Conservation (phyloP, 2,797 vertebrate genomes). For the Spinibarbus caldwelli region DNA sequence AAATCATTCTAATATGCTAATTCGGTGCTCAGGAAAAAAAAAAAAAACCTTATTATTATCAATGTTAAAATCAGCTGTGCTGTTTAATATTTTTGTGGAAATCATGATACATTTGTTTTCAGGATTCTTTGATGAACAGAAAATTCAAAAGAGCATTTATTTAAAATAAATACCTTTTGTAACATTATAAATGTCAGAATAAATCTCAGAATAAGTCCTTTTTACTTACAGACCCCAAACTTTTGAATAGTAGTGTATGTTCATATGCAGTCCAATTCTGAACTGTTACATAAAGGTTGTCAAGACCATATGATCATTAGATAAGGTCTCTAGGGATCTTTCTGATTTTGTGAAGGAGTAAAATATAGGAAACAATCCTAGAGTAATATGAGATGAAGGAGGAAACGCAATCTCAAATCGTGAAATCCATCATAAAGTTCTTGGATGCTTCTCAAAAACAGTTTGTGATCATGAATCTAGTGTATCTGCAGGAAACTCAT, state of each 20-base stretch:
- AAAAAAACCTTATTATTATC: not conserved
- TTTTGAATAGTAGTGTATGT: not conserved
- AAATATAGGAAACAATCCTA: not conserved
- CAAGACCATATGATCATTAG: not conserved
- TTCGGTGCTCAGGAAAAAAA: not conserved
- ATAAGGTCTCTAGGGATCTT: not conserved
- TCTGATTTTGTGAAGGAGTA: conserved; percentile 16
- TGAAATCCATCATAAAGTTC: conserved; percentile 13
- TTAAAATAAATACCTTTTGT: not conserved
- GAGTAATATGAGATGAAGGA: conserved; percentile 18
- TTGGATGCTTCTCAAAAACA: conserved; percentile 14
- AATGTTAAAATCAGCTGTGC: not conserved
- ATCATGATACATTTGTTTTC: not conserved
- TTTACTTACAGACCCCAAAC: not conserved
- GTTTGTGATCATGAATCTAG: conserved; percentile 1
- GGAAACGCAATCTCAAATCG: conserved; percentile 7
- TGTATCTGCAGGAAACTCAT: not conserved
- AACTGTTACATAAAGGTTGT: conserved; percentile 2
- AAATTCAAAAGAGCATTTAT: not conserved
- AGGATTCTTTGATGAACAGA: not conserved
- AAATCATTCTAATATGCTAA: not conserved
- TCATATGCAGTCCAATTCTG: not conserved
- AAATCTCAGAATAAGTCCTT: not conserved
- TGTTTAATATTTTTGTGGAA: not conserved
- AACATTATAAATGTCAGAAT: not conserved